These are phyloP conservation scores for Cyprinus carpio DNA, from an alignment of 2,113 vertebrate genomes.

Conservation along the genomic window DNA sequence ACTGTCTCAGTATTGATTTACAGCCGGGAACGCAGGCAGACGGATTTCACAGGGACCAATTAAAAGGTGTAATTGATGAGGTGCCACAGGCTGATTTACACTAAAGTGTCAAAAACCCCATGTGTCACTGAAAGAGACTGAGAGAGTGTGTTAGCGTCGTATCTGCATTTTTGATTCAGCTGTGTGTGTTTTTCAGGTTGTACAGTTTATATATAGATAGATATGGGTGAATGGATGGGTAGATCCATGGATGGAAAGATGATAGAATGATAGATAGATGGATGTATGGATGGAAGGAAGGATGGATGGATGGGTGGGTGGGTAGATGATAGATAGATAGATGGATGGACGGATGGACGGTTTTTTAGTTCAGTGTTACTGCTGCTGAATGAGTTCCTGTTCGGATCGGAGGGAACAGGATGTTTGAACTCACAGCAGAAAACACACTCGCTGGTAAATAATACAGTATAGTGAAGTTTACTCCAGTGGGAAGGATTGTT, in stretches of 20 bases:
- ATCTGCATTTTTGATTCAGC: not conserved
- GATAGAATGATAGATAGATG: not conserved
- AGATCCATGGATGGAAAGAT: not conserved
- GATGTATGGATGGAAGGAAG: not conserved
- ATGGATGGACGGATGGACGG: not conserved
- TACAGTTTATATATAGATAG: not conserved
- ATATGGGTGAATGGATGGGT: not conserved
- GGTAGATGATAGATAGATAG: too few relatives aligned
- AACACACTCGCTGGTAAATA: not conserved
- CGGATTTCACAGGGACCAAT: conserved; percentile 73
- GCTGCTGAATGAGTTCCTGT: not conserved
- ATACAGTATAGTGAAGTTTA: not conserved
- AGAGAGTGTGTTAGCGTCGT: not conserved
- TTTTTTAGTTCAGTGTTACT: not conserved
- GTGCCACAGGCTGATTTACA: not conserved
- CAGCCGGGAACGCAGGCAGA: conserved; percentile 9
- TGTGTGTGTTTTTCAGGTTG: not conserved
- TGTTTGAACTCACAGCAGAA: not conserved
- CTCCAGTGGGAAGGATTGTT: not conserved
- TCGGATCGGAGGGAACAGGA: not conserved
- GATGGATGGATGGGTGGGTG: too few relatives aligned
- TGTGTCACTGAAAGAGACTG: not conserved
- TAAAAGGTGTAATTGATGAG: conserved; percentile 59
- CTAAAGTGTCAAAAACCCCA: conserved; percentile 16
- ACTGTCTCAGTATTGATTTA: conserved; percentile 42